phyloP scores from a whole-genome alignment of 2,797 vertebrate genomes.

The Phalanger gymnotis region DNA sequence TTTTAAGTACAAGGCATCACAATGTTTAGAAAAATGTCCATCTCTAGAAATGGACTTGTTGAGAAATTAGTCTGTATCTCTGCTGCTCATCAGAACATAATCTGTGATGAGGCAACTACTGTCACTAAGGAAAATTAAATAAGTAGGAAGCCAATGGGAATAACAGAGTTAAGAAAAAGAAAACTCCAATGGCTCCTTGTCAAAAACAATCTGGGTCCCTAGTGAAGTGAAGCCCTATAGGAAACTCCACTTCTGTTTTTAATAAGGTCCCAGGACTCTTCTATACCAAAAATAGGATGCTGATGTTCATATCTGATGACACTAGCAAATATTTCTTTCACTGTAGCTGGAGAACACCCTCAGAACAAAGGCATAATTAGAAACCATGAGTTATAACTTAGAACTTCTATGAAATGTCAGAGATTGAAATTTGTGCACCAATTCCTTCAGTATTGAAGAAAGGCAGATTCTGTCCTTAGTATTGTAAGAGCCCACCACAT shows the following conservation, averaged over 20 bases:
- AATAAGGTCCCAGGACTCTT: neutral
- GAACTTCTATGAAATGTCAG: neutral
- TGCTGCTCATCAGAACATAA: neutral
- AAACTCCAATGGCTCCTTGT: neutral
- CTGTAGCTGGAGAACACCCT: neutral
- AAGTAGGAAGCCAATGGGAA: neutral
- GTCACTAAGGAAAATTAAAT: neutral
- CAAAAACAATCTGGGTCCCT: neutral
- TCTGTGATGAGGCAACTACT: neutral
- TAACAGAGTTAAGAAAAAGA: neutral
- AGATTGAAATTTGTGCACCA: neutral
- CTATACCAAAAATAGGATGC: neutral
- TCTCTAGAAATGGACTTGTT: neutral
- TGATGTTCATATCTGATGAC: neutral
- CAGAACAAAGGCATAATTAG: neutral
- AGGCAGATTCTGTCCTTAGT: neutral
- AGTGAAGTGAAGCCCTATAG: neutral
- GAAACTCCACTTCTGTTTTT: neutral
- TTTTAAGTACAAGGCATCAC: neutral
- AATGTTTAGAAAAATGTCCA: neutral
- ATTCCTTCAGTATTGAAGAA: neutral
- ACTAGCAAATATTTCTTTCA: neutral
- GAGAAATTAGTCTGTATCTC: neutral
- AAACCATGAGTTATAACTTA: neutral
- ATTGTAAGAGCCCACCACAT: neutral